Evolutionary conservation across 2,888 invertebrate genomes (phyloP).

Genomic region (Adelognathus sp.): DNA sequence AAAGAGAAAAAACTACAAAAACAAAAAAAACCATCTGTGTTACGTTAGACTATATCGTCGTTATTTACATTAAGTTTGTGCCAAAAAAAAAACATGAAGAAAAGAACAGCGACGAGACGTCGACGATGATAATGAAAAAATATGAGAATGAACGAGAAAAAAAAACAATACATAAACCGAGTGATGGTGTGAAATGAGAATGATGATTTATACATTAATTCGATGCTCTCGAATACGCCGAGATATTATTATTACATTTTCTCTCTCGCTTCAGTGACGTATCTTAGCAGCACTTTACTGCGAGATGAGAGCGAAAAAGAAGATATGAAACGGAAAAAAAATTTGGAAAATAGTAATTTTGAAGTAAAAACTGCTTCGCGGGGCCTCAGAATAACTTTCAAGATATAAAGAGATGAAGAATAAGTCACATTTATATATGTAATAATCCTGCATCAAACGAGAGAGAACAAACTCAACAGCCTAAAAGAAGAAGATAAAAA

Average conservation of each 20-base stretch:
- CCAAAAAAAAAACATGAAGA: slow-evolving; percentile 58
- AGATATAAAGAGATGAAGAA: neutral
- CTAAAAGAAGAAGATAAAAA: neutral
- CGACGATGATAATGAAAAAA: slow-evolving; percentile 30
- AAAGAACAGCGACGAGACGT: slow-evolving; percentile 21
- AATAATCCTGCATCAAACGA: slow-evolving; percentile 5
- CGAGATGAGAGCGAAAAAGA: neutral
- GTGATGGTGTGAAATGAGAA: neutral
- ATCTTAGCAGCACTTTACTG: neutral
- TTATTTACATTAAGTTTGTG: slow-evolving; percentile 60
- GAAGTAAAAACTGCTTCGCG: neutral
- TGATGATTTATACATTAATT: slow-evolving; percentile 1
- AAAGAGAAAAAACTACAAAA: slow-evolving; percentile 16
- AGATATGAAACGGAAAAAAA: too few relatives aligned
- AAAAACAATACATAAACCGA: neutral
- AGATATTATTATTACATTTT: slow-evolving; percentile 9
- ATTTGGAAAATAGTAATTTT: neutral
- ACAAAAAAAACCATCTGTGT: slow-evolving; percentile 52
- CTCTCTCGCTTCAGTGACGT: neutral
- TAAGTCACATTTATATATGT: slow-evolving; percentile 7
- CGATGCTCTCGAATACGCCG: neutral
- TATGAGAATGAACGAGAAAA: slow-evolving; percentile 15
- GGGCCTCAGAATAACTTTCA: neutral
- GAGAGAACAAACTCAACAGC: neutral
- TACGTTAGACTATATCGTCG: slow-evolving; percentile 52